These are phyloP conservation scores for Psilopogon haemacephalus DNA, from an alignment of 2,113 vertebrate species.

Conservation along the genomic window DNA sequence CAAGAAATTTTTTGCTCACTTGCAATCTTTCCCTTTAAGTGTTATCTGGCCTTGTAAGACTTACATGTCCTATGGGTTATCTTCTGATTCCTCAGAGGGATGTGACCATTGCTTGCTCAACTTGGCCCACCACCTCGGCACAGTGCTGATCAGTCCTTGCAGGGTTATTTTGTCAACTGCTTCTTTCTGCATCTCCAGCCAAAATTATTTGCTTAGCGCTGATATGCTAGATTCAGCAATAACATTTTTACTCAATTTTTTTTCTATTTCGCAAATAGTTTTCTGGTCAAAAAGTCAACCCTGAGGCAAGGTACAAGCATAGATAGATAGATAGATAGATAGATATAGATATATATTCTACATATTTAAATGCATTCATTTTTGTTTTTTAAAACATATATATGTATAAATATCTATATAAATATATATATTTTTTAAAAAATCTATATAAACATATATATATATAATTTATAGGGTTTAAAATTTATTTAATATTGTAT, in stretches of 20 bases:
- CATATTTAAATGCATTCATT: too few species aligned
- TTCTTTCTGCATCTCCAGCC: neutral
- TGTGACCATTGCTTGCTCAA: neutral
- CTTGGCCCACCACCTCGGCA: neutral
- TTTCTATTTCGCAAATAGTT: neutral
- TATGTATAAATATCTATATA: too few species aligned
- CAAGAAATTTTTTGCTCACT: neutral
- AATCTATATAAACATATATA: neutral
- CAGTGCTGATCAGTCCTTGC: neutral
- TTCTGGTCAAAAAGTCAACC: neutral
- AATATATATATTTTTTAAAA: neutral
- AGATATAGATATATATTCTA: too few species aligned
- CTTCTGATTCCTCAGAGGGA: neutral
- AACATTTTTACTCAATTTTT: neutral
- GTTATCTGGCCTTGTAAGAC: neutral
- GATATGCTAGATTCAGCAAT: neutral
- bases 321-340: neutral
- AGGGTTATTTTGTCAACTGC: fast-evolving
- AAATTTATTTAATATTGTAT: neutral
- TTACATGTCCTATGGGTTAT: neutral
- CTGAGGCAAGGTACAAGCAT: neutral
- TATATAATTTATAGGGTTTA: too few species aligned
- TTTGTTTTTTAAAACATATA: neutral
- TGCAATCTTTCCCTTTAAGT: neutral
- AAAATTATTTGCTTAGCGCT: neutral